Evolutionary conservation across 2,888 invertebrate genomes (phyloP).

Genomic region (Mimumesa dahlbomi): DNA sequence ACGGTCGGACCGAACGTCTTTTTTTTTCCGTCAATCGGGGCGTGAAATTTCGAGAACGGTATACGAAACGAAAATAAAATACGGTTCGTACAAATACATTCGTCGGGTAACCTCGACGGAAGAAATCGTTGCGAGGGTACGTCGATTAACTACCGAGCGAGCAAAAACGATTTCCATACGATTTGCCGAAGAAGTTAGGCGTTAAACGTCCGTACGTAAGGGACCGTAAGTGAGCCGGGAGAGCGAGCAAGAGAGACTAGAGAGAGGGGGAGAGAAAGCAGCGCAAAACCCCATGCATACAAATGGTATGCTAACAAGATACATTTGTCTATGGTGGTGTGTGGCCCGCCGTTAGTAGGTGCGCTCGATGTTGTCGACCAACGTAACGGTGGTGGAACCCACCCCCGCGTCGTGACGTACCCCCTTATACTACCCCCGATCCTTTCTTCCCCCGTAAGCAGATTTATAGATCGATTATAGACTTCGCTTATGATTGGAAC

Average conservation of each 20-base stretch:
- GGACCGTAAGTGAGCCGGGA: constrained; percentile 59
- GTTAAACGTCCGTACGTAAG: constrained; percentile 72
- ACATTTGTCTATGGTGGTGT: constrained; percentile 79
- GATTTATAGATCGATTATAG: constrained; percentile 80
- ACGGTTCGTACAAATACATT: no score
- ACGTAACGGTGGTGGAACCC: constrained; percentile 46
- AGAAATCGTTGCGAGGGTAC: background rate
- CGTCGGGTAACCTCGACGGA: no score
- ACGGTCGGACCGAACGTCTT: background rate
- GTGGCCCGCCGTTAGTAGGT: constrained; percentile 54
- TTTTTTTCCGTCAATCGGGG: background rate
- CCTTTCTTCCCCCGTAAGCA: constrained; percentile 73
- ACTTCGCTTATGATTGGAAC: constrained; percentile 79
- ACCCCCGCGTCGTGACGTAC: constrained; percentile 55
- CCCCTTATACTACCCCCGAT: constrained; percentile 49
- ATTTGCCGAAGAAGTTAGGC: constrained; percentile 76
- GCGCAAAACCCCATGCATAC: constrained; percentile 79
- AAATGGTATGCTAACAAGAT: constrained; percentile 80
- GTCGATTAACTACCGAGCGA: constrained; percentile 44
- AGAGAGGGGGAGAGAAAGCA: constrained; percentile 15
- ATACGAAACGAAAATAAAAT: background rate
- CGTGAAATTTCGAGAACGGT: background rate
- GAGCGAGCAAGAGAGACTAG: constrained; percentile 44
- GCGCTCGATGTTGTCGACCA: constrained; percentile 48
- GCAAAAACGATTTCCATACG: constrained; percentile 74